Percentiles rank a stretch among this genome's conserved stretches.
phyloP scores from a whole-genome alignment of 2,797 vertebrate species.

The Thamnophis elegans region DNA sequence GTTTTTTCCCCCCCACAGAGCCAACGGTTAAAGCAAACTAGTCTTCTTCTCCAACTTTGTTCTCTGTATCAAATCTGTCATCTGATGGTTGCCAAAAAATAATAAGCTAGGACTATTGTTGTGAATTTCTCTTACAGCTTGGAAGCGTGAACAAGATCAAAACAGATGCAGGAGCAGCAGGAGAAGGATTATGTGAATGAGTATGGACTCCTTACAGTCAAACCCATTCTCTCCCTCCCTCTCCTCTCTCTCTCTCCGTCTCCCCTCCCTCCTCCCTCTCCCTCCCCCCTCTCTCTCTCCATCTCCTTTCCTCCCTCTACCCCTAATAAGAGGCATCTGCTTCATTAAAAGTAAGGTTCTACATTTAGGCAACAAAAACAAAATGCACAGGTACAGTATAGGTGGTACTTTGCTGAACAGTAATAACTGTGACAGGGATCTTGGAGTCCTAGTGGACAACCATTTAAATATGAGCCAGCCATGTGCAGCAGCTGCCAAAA shows the following conservation, averaged over 20 bases:
- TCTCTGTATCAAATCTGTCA: not conserved
- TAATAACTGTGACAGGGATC: too few species aligned
- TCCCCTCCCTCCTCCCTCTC: too few species aligned
- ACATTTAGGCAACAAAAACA: too few species aligned
- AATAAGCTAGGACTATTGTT: not conserved
- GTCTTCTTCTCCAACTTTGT: not conserved
- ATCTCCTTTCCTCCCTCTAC: not conserved
- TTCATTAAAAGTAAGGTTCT: not conserved
- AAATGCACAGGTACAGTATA: too few species aligned
- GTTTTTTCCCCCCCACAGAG: not conserved
- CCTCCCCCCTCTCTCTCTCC: too few species aligned
- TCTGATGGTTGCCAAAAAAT: not conserved
- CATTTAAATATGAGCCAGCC: too few species aligned
- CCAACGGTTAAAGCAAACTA: not conserved
- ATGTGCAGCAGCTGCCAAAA: too few species aligned
- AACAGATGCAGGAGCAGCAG: slow-evolving; percentile 35
- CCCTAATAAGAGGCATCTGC: not conserved
- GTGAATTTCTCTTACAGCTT: slow-evolving; percentile 18
- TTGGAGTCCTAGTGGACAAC: too few species aligned
- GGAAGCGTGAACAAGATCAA: slow-evolving; percentile 35
- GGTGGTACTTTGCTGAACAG: too few species aligned
- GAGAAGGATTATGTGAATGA: slow-evolving; percentile 14
- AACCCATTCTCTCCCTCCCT: not conserved
- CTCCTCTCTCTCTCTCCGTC: not conserved
- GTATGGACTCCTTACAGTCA: not conserved